These are phyloP conservation scores for Dunckerocampus dactyliophorus DNA, from an alignment of 2,113 vertebrate genomes.

Conservation along the genomic window DNA sequence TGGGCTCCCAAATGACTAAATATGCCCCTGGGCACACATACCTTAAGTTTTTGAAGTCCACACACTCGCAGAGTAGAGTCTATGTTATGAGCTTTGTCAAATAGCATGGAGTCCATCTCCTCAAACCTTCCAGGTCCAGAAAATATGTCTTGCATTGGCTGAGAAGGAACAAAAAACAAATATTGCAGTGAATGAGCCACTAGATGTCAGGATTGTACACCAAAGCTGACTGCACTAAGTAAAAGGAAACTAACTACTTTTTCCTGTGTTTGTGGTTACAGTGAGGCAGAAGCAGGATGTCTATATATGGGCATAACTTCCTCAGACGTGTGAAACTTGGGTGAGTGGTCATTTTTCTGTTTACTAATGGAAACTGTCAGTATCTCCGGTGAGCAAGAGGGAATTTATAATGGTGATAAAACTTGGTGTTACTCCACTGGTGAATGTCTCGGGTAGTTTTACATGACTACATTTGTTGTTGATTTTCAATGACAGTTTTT, in stretches of 20 bases:
- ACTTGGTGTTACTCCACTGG: background rate
- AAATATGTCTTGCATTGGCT: conserved; percentile 64
- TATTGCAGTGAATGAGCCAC: conserved; percentile 13
- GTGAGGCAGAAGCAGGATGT: conserved; percentile 38
- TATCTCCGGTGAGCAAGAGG: background rate
- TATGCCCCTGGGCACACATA: conserved; percentile 21
- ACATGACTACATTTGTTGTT: background rate
- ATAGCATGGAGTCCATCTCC: conserved; percentile 71
- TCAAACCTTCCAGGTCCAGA: conserved; percentile 55
- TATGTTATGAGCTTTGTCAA: conserved; percentile 49
- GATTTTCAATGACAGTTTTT: too few relatives aligned
- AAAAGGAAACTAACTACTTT: conserved; percentile 21
- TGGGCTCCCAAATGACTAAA: too few relatives aligned
- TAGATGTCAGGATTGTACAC: conserved; percentile 42
- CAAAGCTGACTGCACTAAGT: background rate
- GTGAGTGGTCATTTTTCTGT: conserved; percentile 28
- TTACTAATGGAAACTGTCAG: conserved; percentile 39
- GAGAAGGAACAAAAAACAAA: conserved; percentile 19
- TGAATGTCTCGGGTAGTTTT: background rate
- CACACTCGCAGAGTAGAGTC: conserved; percentile 74
- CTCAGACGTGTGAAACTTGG: conserved; percentile 26
- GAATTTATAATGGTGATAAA: conserved; percentile 24
- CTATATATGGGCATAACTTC: conserved; percentile 54
- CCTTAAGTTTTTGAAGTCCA: conserved; percentile 79
- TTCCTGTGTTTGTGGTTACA: conserved; percentile 19